Evolutionary conservation across 2,113 vertebrate genomes (phyloP), one percentile per base, ranked within the genome.

Genomic region (Cathartes aura): DNA sequence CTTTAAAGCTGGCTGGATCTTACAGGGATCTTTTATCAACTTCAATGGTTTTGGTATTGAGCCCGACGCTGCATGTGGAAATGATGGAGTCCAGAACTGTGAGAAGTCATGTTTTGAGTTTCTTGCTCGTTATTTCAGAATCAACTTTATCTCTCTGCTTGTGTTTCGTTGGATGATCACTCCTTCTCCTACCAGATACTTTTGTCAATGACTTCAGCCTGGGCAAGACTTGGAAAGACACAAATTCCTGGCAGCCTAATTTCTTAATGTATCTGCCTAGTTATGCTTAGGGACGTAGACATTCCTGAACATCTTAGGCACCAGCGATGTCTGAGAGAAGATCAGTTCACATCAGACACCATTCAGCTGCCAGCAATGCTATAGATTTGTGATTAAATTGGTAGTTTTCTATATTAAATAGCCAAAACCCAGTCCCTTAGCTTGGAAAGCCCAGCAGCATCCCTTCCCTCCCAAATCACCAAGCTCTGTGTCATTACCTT

Each of bases 251-350:
- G 30, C 62, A 87, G 58, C 38, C 36, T 47, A 5, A 52, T 91
- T 89, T 90, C 62, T 67, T 70, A 11, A 52, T 56, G 29, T 68
- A 26, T 89, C 74, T 90, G 34, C 66, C 40, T 24, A 24, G n/a
- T 66, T 89, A 9, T 23, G 26, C 47, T 87, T 29, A 58, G 18
- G 53, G 60, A 32, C 50, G 27, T 42, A 59, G 71, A 90, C 62
- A 90, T 93, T 92, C 74, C 90, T 82, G 73, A 56, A 47, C 24
- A 21, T 73, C 71, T 76, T 48, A 91, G 85, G 75, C 81, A 93
- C 82, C 87, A 79, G 43, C 0, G 5, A 67, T 13, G 34, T 42
- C 84, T 92, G 64, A 66, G 62, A 66, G 58, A 78, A 84, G 60
- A 62, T 9, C 62, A 38, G 50, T 58, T 89, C n/a, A 21, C 42